Percentiles rank a stretch among this genome's conserved stretches.
phyloP scores from a whole-genome alignment of 2,113 vertebrate species.

The Hippocampus barbouri region DNA sequence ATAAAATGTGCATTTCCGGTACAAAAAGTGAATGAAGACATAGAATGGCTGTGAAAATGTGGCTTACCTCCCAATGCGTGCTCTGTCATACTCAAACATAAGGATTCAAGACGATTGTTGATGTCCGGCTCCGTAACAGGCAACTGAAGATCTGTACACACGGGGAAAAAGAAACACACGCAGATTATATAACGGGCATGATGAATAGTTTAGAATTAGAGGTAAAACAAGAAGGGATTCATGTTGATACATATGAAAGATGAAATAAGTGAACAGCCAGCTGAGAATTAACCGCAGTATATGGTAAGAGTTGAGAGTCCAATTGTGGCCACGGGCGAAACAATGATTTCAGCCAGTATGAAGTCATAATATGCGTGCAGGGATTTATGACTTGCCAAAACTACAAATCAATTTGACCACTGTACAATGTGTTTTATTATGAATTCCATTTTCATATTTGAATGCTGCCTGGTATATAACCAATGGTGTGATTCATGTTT shows the following conservation, averaged over 20 bases:
- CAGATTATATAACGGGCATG: neutral
- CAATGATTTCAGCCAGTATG: too few species aligned
- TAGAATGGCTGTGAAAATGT: neutral
- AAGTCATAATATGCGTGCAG: too few species aligned
- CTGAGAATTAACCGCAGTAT: neutral
- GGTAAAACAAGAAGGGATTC: too few species aligned
- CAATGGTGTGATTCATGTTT: too few species aligned
- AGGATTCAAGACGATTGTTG: slow-evolving; percentile 97
- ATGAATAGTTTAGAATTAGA: too few species aligned
- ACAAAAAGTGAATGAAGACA: neutral
- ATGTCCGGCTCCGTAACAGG: slow-evolving; percentile 96
- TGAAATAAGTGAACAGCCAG: neutral
- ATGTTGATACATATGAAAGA: neutral
- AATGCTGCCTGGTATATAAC: too few species aligned
- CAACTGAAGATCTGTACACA: slow-evolving; percentile 84
- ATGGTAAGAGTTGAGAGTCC: too few species aligned
- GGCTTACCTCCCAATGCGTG: slow-evolving; percentile 90
- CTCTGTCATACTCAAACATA: slow-evolving; percentile 99
- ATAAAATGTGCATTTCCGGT: neutral
- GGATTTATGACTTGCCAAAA: too few species aligned
- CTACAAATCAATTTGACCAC: too few species aligned
- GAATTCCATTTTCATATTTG: too few species aligned
- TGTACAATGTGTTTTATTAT: too few species aligned
- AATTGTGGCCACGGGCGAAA: too few species aligned
- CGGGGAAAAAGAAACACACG: neutral